phyloP scores from a whole-genome alignment of 2,888 invertebrate species.

The Eurytoma adleriae region DNA sequence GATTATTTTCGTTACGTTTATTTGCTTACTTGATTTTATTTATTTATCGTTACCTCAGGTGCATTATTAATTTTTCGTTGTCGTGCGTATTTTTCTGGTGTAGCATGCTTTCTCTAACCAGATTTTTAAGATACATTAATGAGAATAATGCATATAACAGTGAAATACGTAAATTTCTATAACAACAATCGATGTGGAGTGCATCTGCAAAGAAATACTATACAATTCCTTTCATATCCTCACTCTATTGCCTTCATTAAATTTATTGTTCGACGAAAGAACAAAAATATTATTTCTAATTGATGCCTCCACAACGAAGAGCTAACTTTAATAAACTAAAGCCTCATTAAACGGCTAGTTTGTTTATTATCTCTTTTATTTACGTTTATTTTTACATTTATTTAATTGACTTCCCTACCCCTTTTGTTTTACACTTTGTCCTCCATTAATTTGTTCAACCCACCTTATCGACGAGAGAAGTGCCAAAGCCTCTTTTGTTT shows the following conservation, averaged over 20 bases:
- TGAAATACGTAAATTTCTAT: slow-evolving; percentile 31
- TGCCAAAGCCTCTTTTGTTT: slow-evolving; percentile 17
- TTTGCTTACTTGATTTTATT: neutral
- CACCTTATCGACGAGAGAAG: neutral
- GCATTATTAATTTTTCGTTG: slow-evolving; percentile 59
- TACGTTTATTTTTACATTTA: slow-evolving; percentile 7
- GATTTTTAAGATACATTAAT: slow-evolving; percentile 26
- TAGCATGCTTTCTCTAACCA: slow-evolving; percentile 70
- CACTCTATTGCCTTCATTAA: too few relatives aligned
- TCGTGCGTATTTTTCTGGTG: slow-evolving; percentile 70
- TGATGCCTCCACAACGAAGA: slow-evolving; percentile 35
- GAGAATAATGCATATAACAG: slow-evolving; percentile 20
- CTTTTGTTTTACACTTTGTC: slow-evolving; percentile 1
- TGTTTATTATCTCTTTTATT: slow-evolving; percentile 11
- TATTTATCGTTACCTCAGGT: slow-evolving; percentile 23
- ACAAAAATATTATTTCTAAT: neutral
- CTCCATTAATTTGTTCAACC: neutral
- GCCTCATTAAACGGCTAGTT: slow-evolving; percentile 32
- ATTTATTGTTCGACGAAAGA: neutral
- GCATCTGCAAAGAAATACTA: slow-evolving; percentile 13
- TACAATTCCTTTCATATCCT: neutral
- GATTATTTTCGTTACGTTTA: slow-evolving; percentile 15
- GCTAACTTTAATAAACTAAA: slow-evolving; percentile 23
- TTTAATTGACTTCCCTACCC: slow-evolving; percentile 1
- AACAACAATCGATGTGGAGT: neutral